These are phyloP conservation scores for Cyprinodon diabolis DNA, from an alignment of 2,797 vertebrate genomes.

Conservation along the genomic window DNA sequence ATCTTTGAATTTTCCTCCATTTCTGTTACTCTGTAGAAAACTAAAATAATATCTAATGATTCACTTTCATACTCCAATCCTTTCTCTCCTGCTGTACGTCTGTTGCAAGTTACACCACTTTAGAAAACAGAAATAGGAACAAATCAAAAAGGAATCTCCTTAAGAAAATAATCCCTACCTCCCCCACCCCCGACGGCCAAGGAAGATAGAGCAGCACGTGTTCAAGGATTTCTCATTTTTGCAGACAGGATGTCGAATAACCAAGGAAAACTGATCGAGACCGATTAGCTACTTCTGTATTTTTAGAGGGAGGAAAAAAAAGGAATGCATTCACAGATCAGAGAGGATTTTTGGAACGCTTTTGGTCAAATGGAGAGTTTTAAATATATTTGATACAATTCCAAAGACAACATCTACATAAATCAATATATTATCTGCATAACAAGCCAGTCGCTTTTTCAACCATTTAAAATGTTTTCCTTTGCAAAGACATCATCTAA, in stretches of 20 bases:
- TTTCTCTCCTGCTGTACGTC: slow-evolving; percentile 51
- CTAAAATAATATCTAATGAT: slow-evolving; percentile 67
- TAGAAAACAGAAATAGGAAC: slow-evolving; percentile 75
- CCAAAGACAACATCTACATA: slow-evolving; percentile 12
- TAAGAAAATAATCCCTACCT: slow-evolving; percentile 24
- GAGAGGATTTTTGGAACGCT: not conserved
- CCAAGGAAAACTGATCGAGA: slow-evolving; percentile 6
- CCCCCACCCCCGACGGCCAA: slow-evolving; percentile 29
- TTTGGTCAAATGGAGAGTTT: not conserved
- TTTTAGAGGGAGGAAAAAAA: no score
- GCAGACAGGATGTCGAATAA: slow-evolving; percentile 48
- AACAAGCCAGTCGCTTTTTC: no score
- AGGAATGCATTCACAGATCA: not conserved
- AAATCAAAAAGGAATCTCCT: slow-evolving; percentile 48
- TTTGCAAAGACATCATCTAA: slow-evolving; percentile 34
- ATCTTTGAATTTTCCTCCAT: slow-evolving; percentile 19
- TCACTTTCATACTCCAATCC: slow-evolving; percentile 62
- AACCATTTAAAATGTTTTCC: not conserved
- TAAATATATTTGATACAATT: not conserved
- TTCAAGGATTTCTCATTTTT: slow-evolving; percentile 49
- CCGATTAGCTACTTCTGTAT: not conserved
- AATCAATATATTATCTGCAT: no score
- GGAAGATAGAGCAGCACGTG: slow-evolving; percentile 40
- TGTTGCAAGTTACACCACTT: slow-evolving; percentile 75
- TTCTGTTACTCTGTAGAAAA: slow-evolving; percentile 54